Base-by-base conservation (phyloP, 2,888 invertebrate species). In the Meteorus cinctellus region DNA sequence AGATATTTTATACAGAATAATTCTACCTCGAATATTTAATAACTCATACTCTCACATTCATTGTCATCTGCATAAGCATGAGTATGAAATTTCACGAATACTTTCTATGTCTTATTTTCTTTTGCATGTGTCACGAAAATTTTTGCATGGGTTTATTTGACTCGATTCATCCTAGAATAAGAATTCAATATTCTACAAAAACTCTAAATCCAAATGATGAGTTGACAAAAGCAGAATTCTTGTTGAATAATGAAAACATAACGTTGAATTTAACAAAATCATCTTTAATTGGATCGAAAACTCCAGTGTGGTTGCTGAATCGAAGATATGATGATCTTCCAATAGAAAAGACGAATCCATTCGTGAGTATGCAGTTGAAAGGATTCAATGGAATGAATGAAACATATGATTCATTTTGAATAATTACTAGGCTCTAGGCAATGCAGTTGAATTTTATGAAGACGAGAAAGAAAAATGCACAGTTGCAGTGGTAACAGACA, bases 231-330 rank as follows among this genome's bases (percentile, higher is more conserved):
- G 19, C 12, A 8, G 59, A 59, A 59, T 59, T 59, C 12, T n/a
- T 16, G 16, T 19, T 27, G 8, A 4, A 6, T 59, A 2, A n/a
- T 59, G 16, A 59, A 27, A 59, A 59, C 19, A 27, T 59, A 27
- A 27, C 59, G 8, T 59, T 59, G 12, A 59, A 59, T 59, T 59
- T 59, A 12, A 59, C 10, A 27, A 59, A 59, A n/a, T 59, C 59
- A 4, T 5, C 4, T 59, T 59, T 59, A 59, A 59, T 59, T 59
- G 59, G 59, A 27, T 14, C 59, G 1, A 8, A 10, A 59, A 59
- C 59, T 3, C 59, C 59, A 59, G 59, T 59, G 10, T 59, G 59
- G 59, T 10, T 59, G 8, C 0, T 27, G 27, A 27, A 59, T 19
- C 10, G 19, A 27, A 19, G 59, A 4, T 4, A 59, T 59, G 3